phyloP scores from a whole-genome alignment of 2,797 vertebrate species.

The Chaunax sp. region DNA sequence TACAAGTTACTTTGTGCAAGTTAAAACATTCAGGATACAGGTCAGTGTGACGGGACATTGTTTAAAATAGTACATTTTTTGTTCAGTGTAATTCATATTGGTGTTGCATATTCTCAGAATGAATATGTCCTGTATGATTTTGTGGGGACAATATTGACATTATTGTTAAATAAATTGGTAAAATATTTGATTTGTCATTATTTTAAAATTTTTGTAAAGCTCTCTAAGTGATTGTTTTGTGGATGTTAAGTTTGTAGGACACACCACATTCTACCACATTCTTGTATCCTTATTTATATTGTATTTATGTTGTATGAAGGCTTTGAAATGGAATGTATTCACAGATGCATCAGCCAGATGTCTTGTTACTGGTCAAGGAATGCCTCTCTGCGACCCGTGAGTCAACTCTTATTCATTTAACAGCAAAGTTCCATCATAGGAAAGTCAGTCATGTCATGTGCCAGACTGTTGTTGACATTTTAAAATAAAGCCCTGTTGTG shows the following conservation, averaged over 20 bases:
- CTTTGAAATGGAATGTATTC: constrained; percentile 74
- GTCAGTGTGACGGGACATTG: neutral
- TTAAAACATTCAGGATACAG: no score
- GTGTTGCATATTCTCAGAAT: neutral
- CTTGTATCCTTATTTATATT: constrained; percentile 28
- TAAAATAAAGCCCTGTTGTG: constrained; percentile 12
- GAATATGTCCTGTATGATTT: neutral
- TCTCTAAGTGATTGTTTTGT: neutral
- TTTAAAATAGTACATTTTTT: no score
- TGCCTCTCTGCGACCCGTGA: constrained; percentile 90
- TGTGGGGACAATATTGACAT: neutral
- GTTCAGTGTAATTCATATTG: neutral
- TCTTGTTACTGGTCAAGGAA: constrained; percentile 93
- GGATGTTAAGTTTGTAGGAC: constrained; percentile 16
- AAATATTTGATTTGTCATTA: neutral
- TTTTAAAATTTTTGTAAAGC: neutral
- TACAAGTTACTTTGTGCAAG: neutral
- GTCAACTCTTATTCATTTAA: constrained; percentile 64
- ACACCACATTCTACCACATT: constrained; percentile 23
- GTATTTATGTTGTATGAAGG: constrained; percentile 58
- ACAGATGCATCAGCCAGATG: constrained; percentile 96
- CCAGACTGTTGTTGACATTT: neutral
- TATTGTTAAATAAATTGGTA: neutral
- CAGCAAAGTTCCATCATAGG: neutral
- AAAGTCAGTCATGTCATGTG: constrained; percentile 6